These are phyloP conservation scores for Eospalax fontanierii DNA, from an alignment of 2,797 vertebrate species.

Conservation along the genomic window DNA sequence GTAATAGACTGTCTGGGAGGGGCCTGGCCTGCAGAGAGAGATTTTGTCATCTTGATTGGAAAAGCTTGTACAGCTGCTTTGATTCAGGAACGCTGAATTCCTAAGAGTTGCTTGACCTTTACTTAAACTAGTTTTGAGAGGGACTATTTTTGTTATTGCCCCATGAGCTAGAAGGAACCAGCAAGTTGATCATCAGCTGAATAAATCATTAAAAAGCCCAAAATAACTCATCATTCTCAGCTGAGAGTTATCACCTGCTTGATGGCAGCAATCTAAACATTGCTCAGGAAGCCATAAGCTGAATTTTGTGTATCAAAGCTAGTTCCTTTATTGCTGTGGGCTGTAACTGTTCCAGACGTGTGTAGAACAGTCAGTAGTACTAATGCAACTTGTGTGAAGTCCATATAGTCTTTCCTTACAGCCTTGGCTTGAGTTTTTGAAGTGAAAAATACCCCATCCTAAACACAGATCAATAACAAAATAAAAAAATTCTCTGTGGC, in stretches of 20 bases:
- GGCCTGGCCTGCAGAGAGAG: slow-evolving; percentile 56
- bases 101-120: slow-evolving; percentile 82
- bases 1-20: slow-evolving; percentile 69
- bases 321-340: neutral
- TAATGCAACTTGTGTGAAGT: neutral
- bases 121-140: slow-evolving; percentile 79
- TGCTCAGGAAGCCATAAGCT: slow-evolving; percentile 31
- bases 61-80: slow-evolving; percentile 79
- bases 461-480: neutral
- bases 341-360: neutral
- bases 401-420: neutral
- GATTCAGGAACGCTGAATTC: slow-evolving; percentile 78
- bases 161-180: slow-evolving; percentile 69
- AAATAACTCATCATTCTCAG: slow-evolving; percentile 66
- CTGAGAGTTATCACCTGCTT: slow-evolving; percentile 81
- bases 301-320: slow-evolving; percentile 24
- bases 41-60: slow-evolving; percentile 74
- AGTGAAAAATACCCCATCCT: neutral
- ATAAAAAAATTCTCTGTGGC: neutral
- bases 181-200: slow-evolving; percentile 73
- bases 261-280: slow-evolving; percentile 60
- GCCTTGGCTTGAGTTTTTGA: neutral
- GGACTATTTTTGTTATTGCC: slow-evolving; percentile 79
- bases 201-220: slow-evolving; percentile 79
- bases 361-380: neutral